Percentiles rank a stretch among this genome's conserved stretches.
phyloP scores from a whole-genome alignment of 2,113 vertebrate species.

The Leucosticte australis region DNA sequence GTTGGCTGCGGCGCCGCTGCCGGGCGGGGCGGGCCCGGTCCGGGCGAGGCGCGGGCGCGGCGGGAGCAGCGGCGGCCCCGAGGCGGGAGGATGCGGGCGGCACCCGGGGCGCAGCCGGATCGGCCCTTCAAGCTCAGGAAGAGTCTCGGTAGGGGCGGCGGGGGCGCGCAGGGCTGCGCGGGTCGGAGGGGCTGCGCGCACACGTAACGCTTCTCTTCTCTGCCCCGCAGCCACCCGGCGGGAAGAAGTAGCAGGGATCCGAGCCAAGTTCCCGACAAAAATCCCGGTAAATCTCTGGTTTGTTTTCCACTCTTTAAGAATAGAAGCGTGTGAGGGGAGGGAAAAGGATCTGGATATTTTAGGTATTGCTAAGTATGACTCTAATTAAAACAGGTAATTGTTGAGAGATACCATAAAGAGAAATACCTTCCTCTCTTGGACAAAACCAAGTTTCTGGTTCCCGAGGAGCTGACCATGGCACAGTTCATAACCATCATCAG shows the following conservation, averaged over 20 bases:
- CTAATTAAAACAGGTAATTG: slow-evolving; percentile 79
- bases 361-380: background rate
- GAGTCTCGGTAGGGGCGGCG: slow-evolving; percentile 75
- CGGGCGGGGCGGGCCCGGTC: background rate
- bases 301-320: background rate
- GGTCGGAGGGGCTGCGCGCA: background rate
- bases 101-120: slow-evolving; percentile 47
- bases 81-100: slow-evolving; percentile 70
- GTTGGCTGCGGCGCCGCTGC: background rate
- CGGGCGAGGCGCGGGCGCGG: background rate
- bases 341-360: too few relatives aligned
- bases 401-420: slow-evolving; percentile 84
- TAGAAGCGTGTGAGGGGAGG: too few relatives aligned
- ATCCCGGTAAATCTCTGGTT: slow-evolving; percentile 76
- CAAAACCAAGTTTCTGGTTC: slow-evolving; percentile 91
- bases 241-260: slow-evolving; percentile 85
- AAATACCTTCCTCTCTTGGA: slow-evolving; percentile 83
- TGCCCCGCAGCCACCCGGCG: slow-evolving; percentile 77
- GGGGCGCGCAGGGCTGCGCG: background rate
- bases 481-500: slow-evolving; percentile 88
- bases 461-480: slow-evolving; percentile 87
- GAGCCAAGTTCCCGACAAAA: slow-evolving; percentile 89
- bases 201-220: background rate
- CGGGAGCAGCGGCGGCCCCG: background rate
- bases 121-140: slow-evolving; percentile 86